phyloP scores from a whole-genome alignment of 2,797 vertebrate species.

The Eidolon dupreanum region DNA sequence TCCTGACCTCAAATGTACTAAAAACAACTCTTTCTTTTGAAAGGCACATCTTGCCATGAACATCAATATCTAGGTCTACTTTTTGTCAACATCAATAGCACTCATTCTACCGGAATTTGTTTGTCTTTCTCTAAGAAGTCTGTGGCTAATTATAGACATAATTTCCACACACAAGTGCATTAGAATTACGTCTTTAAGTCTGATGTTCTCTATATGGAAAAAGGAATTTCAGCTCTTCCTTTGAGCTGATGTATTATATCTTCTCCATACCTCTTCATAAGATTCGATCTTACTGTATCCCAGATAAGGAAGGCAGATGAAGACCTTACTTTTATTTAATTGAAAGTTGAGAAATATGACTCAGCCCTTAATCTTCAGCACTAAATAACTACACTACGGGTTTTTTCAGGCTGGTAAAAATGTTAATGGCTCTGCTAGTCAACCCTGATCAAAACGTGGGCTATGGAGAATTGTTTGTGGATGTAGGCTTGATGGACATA shows the following conservation, averaged over 20 bases:
- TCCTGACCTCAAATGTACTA: neutral
- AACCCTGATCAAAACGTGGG: neutral
- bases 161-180: neutral
- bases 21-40: neutral
- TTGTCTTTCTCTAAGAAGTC: neutral
- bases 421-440: neutral
- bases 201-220: neutral
- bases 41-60: neutral
- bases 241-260: neutral
- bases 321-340: neutral
- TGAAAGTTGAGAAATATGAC: neutral
- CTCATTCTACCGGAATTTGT: neutral
- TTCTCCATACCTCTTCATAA: neutral
- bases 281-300: neutral
- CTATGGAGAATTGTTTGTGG: neutral
- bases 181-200: neutral
- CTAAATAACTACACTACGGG: neutral
- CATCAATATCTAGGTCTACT: fast-evolving
- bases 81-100: neutral
- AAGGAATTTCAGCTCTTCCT: neutral
- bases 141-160: neutral
- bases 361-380: neutral
- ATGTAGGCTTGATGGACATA: neutral
- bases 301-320: neutral
- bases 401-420: constrained; percentile 10